Evolutionary conservation across 2,888 invertebrate genomes (phyloP).

Genomic region (Polydrusus cervinus): DNA sequence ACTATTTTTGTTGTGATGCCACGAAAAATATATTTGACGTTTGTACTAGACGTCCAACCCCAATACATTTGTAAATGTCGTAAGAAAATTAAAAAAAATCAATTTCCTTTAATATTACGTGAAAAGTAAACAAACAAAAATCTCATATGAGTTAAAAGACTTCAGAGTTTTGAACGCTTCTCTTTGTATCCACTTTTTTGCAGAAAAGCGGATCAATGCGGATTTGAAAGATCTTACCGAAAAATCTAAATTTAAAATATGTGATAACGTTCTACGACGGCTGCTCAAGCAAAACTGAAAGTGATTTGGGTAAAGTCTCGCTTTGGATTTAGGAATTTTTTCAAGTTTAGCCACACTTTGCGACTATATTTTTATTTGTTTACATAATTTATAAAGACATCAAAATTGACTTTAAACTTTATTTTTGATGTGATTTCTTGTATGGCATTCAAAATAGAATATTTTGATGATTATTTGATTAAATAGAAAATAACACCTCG

Average conservation of each 20-base stretch:
- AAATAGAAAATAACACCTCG: too few species aligned
- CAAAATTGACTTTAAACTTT: neutral
- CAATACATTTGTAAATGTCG: too few species aligned
- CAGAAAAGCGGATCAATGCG: slow-evolving; percentile 14
- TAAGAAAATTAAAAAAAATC: too few species aligned
- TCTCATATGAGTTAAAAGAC: neutral
- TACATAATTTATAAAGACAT: neutral
- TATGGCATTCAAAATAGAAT: too few species aligned
- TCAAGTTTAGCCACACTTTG: neutral
- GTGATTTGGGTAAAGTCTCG: slow-evolving; percentile 9
- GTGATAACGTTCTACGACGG: slow-evolving; percentile 8
- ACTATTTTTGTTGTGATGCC: too few species aligned
- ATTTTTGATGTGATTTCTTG: too few species aligned
- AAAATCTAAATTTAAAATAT: slow-evolving; percentile 22
- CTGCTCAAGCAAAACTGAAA: slow-evolving; percentile 11
- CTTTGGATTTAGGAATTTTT: neutral
- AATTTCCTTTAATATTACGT: too few species aligned
- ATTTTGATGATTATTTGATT: too few species aligned
- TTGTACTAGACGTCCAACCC: too few species aligned
- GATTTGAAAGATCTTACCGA: slow-evolving; percentile 13
- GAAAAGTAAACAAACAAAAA: neutral
- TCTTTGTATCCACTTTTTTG: slow-evolving; percentile 1
- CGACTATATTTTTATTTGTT: slow-evolving; percentile 1
- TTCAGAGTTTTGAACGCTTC: neutral
- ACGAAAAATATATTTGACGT: too few species aligned